Percentiles rank a stretch among this genome's conserved stretches.
These are phyloP conservation scores for Callipepla squamata DNA, from an alignment of 2,113 vertebrate genomes.

Conservation along the genomic window DNA sequence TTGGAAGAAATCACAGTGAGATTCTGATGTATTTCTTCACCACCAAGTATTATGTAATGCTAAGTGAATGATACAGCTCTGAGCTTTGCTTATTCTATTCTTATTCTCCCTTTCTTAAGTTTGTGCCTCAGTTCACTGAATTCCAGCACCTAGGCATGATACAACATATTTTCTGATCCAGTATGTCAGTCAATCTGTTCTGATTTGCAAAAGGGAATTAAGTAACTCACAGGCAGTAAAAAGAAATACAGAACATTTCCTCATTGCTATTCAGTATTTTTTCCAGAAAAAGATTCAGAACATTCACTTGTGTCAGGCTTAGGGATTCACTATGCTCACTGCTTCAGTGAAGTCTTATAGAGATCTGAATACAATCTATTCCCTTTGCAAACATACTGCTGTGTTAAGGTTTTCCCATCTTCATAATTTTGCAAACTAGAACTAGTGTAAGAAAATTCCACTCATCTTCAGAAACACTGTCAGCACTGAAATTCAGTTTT, in stretches of 20 bases:
- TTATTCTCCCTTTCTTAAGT: background rate
- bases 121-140: background rate
- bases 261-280: background rate
- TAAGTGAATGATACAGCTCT: background rate
- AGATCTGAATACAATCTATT: accelerated
- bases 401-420: background rate
- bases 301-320: background rate
- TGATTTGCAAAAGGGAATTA: background rate
- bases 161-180: background rate
- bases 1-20: background rate
- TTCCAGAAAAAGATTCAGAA: background rate
- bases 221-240: background rate
- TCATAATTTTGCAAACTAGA: accelerated
- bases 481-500: background rate
- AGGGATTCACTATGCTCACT: accelerated
- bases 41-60: background rate
- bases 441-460: background rate
- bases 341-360: background rate
- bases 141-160: background rate
- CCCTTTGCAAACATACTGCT: accelerated
- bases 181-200: background rate
- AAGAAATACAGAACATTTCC: background rate
- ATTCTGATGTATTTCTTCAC: background rate
- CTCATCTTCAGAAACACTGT: background rate
- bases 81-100: background rate